Evolutionary conservation across 2,888 invertebrate genomes (phyloP), one percentile per base, ranked within the genome.

Genomic region (Nephrocerus scutellatus): DNA sequence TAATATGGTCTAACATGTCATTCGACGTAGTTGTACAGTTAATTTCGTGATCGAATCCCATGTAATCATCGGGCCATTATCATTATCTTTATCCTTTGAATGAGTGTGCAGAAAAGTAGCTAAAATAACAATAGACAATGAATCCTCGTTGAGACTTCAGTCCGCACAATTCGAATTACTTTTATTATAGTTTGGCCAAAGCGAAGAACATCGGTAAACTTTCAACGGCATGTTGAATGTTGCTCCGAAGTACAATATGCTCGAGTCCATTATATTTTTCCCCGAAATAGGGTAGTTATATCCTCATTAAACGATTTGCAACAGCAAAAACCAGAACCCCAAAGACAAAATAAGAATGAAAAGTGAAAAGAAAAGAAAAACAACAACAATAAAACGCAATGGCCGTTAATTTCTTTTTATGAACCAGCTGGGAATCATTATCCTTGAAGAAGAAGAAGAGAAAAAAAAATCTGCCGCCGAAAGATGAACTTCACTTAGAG

Each of bases 391-490:
- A 44, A 47, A 50, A 38, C 49, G 51, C 48, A 55, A 58, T 55
- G 53, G 63, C 58, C 63, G 67, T 68, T 67, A 67, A 67, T 67
- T 64, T 67, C 63, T 60, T 67, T 66, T 68, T 67, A 67, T 67
- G 67, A 67, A 67, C 66, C 66, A 63, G 66, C 63, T 62, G 66
- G 66, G 66, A 68, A 67, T 62, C 68, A 62, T 67, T 68, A 60
- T 43, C 46, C 35, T 39, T 43, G 40, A 39, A 39, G 45, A 48
- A 44, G 40, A 45, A 47, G 38, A 42, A 48, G 50, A 39, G 41
- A 38, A 47, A 37, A 44, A 44, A 46, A 40, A 44, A 48, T 45
- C 43, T 9, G 26, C 6, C 14, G 29, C 15, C 41, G 50, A 53
- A 59, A 56, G 56, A 57, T 59, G 59, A 49, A 47, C 50, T 41